Conservation (phyloP, 2,888 invertebrate species). For the Hydraecia micacea region DNA sequence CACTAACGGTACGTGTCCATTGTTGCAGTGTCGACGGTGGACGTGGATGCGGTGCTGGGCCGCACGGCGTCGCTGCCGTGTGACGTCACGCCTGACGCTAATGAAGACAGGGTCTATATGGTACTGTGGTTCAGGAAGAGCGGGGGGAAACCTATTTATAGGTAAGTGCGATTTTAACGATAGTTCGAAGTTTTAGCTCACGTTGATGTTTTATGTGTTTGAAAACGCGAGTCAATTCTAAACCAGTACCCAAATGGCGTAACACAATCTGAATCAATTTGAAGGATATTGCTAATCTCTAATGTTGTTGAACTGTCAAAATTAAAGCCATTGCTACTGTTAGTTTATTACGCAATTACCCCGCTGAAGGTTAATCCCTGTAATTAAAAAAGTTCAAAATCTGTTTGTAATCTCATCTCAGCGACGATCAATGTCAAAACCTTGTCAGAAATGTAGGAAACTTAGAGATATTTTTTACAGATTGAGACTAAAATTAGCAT, state of each 20-base stretch:
- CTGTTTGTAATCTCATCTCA: neutral
- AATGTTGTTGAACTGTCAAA: neutral
- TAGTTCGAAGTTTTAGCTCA: neutral
- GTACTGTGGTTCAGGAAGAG: slow-evolving; percentile 97
- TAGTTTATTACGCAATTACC: neutral
- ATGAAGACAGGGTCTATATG: slow-evolving; percentile 97
- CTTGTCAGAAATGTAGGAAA: neutral
- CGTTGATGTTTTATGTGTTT: neutral
- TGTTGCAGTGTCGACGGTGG: slow-evolving; percentile 87
- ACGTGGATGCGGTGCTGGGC: slow-evolving; percentile 95
- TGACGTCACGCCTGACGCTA: slow-evolving; percentile 95
- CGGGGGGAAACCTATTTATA: slow-evolving; percentile 96
- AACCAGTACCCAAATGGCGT: neutral
- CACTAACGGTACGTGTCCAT: slow-evolving; percentile 48
- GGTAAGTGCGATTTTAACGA: slow-evolving; percentile 86
- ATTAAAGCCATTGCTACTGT: neutral
- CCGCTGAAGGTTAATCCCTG: neutral
- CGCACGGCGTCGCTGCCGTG: slow-evolving; percentile 96
- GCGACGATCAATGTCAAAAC: neutral
- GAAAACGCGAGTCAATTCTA: neutral
- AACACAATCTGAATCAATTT: neutral
- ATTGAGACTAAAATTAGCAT: neutral
- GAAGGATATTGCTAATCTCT: neutral
- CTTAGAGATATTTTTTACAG: neutral
- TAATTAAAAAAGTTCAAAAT: neutral